Base-by-base conservation (phyloP, 2,797 vertebrate genomes). In the Euphonia xanthogaster region DNA sequence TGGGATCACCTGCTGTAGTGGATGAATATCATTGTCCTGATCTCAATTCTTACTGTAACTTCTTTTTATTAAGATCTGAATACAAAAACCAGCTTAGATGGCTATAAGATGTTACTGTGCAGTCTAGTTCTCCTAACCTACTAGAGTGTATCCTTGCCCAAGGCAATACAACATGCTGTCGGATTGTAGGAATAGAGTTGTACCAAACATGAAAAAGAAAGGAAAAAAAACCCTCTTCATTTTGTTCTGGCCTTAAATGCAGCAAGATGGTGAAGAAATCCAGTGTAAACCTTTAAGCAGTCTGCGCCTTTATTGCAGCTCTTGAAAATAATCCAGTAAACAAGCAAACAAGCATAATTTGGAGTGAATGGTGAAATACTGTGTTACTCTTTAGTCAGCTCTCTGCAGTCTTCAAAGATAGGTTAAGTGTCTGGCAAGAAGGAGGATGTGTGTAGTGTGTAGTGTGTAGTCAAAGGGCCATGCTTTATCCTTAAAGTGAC, bases 271-370 rank as follows among this genome's bases (percentile, higher is more conserved):
- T 45, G 83, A 67, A 92, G 30, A 75, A 92, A 53, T 48, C 23
- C 21, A 28, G 6, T 74, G 40, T 79, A 80, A 94, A 91, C 53
- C 78, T 96, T 89, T 63, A 94, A 81, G 78, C 78, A 70, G 30
- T 87, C 22, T 82, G 0, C 85, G 71, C 37, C 57, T 95, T 87
- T 93, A 73, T 76, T 94, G 70, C 62, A 90, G 70, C 37, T 33
- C 68, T 90, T 88, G 75, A 82, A 90, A 95, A 72, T 72, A 93
- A 88, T 63, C 48, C 14, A 31, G 44, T 72, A 90, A 93, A 73
- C 37, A 81, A 67, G 48, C 47, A 94, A 83, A 80, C 18, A 84
- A 81, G 30, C 65, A 5, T 84, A 76, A 76, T 93, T 90, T 73
- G 22, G 48, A 63, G 22, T 93, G 85, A 95, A 71, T 80, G 33